phyloP scores from a whole-genome alignment of 2,797 vertebrate genomes.

The Anableps anableps region DNA sequence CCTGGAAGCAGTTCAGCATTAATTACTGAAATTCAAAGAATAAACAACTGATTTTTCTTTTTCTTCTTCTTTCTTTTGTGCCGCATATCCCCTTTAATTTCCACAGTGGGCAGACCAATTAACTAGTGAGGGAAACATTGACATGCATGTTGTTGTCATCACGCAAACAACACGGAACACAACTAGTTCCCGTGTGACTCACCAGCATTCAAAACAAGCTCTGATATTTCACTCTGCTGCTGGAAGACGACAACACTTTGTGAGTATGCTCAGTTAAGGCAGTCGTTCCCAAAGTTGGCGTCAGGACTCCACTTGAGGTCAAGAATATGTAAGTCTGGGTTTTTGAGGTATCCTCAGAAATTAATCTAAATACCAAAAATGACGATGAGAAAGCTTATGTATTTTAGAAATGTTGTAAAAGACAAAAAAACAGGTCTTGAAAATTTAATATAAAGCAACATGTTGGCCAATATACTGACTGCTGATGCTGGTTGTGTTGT shows the following conservation, averaged over 20 bases:
- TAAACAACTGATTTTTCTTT: constrained; percentile 34
- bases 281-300: background rate
- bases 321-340: background rate
- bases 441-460: background rate
- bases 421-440: background rate
- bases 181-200: constrained; percentile 7
- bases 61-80: background rate
- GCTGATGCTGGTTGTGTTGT: background rate
- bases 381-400: background rate
- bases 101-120: constrained; percentile 26
- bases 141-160: constrained; percentile 20
- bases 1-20: constrained; percentile 42
- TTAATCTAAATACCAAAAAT: background rate
- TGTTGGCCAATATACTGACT: background rate
- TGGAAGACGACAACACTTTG: background rate
- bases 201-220: constrained; percentile 29
- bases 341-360: background rate
- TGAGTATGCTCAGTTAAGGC: background rate
- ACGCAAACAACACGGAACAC: constrained; percentile 32
- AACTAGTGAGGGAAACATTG: constrained; percentile 25
- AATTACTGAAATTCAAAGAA: constrained; percentile 59
- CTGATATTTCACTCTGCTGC: constrained; percentile 16
- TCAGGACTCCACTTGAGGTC: background rate
- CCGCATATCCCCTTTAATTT: background rate
- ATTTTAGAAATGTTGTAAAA: constrained; percentile 3